Conservation (phyloP, 2,797 vertebrate species). For the Gambusia yucatana region DNA sequence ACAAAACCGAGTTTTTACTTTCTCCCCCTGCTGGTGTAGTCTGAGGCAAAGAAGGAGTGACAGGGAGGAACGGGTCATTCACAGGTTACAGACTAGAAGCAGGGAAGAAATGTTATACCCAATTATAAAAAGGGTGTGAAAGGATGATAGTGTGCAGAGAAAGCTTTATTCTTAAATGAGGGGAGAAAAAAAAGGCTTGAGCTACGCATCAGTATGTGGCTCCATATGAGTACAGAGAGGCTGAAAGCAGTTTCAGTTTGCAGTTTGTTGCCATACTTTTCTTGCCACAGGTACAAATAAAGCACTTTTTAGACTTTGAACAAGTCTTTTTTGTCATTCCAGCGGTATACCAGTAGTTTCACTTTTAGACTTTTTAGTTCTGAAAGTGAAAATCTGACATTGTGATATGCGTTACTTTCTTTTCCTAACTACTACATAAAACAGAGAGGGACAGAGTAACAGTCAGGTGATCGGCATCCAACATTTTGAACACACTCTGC, state of each 20-base stretch:
- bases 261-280: conserved; percentile 10
- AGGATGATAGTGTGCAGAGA: conserved; percentile 36
- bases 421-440: neutral
- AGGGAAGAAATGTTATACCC: conserved; percentile 44
- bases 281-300: neutral
- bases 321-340: neutral
- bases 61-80: conserved; percentile 62
- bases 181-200: conserved; percentile 10
- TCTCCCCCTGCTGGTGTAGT: conserved; percentile 49
- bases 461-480: neutral
- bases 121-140: conserved; percentile 61
- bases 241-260: conserved; percentile 4
- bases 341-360: neutral
- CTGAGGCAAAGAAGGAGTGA: conserved; percentile 62
- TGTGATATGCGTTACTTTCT: neutral
- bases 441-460: neutral
- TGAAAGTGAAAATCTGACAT: neutral
- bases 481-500: neutral
- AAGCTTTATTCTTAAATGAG: conserved; percentile 34
- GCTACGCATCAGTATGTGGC: conserved; percentile 12
- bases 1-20: conserved; percentile 52
- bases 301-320: neutral
- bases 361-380: neutral
- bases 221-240: conserved; percentile 1
- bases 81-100: conserved; percentile 57